Base-by-base conservation (phyloP, 2,888 invertebrate genomes). In the Gortyna flavago region DNA sequence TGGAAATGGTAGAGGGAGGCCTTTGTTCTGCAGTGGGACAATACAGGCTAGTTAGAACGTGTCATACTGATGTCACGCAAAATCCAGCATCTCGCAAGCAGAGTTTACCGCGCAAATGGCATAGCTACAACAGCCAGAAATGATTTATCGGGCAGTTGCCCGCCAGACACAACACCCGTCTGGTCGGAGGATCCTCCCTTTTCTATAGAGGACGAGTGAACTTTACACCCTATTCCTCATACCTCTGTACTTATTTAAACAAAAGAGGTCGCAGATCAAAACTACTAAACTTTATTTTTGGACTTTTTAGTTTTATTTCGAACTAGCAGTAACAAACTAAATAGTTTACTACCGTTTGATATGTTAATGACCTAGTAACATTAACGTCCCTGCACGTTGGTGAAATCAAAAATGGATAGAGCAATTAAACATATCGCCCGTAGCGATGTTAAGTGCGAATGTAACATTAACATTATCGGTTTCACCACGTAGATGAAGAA, bases 381-480 rank as follows among this genome's bases (percentile, higher is more conserved):
- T 79, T 59, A 66, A 79, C 18, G 16, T 64, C 25, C 8, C 13
- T 29, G 54, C 32, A 29, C 21, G 35, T 77, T 66, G 73, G 68
- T 80, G 72, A 81, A 85, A 78, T 84, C 81, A 81, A 79, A 87
- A 83, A 84, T 82, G 72, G 73, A 80, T 83, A 75, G 73, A 87
- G 78, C 80, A 84, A 88, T 89, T 84, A 85, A 86, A 72, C 67
- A 65, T 73, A 79, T 73, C 66, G 84, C 88, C 81, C 70, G 76
- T 78, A 80, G 87, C 81, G 65, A 81, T 79, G 51, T 54, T 85
- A 74, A 71, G 79, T 75, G 75, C 76, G 81, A 85, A 85, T 80
- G 78, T 62, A 79, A 75, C 73, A 77, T 79, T 77, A 79, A 77
- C 62, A 67, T 79, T 85, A 84, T 84, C 72, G 68, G 44, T 8